These are phyloP conservation scores for Enteromius trimaculatus DNA, from an alignment of 2,797 vertebrate genomes.

Conservation along the genomic window DNA sequence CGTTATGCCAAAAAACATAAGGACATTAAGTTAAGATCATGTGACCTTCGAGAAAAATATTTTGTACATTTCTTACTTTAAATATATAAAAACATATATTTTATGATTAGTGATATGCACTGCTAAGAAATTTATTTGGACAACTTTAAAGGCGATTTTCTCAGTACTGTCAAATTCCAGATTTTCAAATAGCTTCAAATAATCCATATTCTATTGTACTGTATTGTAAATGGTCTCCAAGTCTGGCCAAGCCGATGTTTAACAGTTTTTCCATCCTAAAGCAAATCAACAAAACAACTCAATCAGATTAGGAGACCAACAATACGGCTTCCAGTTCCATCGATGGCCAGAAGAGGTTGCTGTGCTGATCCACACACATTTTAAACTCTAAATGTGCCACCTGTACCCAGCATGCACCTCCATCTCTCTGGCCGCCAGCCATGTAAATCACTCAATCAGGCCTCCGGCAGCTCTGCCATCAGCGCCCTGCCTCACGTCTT, in stretches of 20 bases:
- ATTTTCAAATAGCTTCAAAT: too few relatives aligned
- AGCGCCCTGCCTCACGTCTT: slow-evolving; percentile 57
- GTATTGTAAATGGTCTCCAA: too few relatives aligned
- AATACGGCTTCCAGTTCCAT: slow-evolving; percentile 17
- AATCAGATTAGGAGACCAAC: background rate
- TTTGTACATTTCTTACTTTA: too few relatives aligned
- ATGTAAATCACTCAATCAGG: slow-evolving; percentile 65
- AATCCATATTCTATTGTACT: too few relatives aligned
- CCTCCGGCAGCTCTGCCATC: slow-evolving; percentile 52
- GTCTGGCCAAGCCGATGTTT: background rate
- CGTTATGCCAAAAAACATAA: too few relatives aligned
- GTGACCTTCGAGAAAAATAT: too few relatives aligned
- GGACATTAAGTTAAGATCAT: too few relatives aligned
- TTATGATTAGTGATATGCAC: too few relatives aligned
- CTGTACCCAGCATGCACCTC: slow-evolving; percentile 56
- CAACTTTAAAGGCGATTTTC: too few relatives aligned
- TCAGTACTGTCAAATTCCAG: too few relatives aligned
- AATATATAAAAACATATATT: too few relatives aligned
- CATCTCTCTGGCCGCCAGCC: slow-evolving; percentile 57
- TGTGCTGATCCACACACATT: slow-evolving; percentile 16
- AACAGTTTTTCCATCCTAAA: background rate
- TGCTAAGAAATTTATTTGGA: too few relatives aligned
- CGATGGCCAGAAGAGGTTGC: slow-evolving; percentile 51
- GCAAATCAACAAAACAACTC: background rate
- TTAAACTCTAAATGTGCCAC: slow-evolving; percentile 43